phyloP scores from a whole-genome alignment of 2,888 invertebrate genomes.

The Yponomeuta malinellus region DNA sequence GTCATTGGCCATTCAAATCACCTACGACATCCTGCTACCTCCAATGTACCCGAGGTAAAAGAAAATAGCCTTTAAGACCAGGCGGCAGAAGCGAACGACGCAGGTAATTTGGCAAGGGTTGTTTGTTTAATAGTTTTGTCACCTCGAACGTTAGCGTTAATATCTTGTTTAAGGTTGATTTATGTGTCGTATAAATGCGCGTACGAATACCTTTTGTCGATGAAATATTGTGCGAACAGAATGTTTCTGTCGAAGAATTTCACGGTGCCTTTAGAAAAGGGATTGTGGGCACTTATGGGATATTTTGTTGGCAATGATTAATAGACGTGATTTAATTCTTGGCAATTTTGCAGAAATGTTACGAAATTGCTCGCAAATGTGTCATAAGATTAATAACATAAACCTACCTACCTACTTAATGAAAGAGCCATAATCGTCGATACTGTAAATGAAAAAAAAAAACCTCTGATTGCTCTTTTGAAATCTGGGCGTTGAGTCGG shows the following conservation, averaged over 20 bases:
- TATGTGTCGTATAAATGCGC: constrained; percentile 44
- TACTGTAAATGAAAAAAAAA: too few relatives aligned
- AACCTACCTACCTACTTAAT: too few relatives aligned
- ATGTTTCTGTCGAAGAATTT: constrained; percentile 45
- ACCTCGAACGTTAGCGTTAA: constrained; percentile 41
- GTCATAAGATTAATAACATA: background rate
- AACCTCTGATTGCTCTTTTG: too few relatives aligned
- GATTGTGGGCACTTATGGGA: constrained; percentile 69
- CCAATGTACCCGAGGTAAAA: background rate
- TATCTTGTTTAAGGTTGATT: constrained; percentile 68
- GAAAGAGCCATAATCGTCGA: too few relatives aligned
- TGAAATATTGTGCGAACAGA: constrained; percentile 55
- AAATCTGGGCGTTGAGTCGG: too few relatives aligned
- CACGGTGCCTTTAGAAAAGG: constrained; percentile 50
- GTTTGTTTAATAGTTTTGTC: constrained; percentile 48
- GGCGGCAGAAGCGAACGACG: background rate
- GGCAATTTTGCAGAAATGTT: background rate
- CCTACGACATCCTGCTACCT: constrained; percentile 26
- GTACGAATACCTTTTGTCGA: constrained; percentile 23
- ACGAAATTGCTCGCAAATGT: background rate
- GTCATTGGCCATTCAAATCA: constrained; percentile 42
- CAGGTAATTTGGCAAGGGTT: background rate
- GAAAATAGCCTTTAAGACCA: background rate
- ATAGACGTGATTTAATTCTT: constrained; percentile 34
- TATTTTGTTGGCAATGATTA: constrained; percentile 56